Evolutionary conservation across 35 echinoderm and acorn worm species (phyloP).

Genomic region (Lytechinus pictus): DNA sequence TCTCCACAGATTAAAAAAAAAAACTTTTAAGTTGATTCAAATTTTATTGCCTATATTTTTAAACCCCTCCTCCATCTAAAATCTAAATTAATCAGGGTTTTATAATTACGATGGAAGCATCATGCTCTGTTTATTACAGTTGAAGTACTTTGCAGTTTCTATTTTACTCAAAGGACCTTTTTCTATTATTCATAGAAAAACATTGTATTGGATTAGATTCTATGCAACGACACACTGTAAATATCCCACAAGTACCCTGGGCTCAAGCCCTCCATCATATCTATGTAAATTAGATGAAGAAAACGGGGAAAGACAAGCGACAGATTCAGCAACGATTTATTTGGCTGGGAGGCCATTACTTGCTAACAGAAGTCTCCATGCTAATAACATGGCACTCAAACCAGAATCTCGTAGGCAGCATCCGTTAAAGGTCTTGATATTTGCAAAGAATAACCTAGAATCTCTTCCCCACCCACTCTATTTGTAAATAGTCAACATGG

Average conservation of each 20-base stretch:
- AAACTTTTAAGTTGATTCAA: no score
- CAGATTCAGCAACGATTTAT: neutral
- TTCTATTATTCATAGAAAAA: no score
- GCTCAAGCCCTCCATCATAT: neutral
- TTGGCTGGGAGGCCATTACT: neutral
- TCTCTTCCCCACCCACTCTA: neutral
- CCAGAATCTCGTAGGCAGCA: neutral
- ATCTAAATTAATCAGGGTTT: no score
- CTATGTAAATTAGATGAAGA: slow-evolving; percentile 19
- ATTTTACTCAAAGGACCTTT: no score
- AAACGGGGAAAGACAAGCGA: neutral
- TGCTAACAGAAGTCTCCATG: neutral
- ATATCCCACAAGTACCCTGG: neutral
- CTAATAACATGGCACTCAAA: neutral
- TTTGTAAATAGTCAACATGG: no score
- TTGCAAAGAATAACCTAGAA: neutral
- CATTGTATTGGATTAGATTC: no score
- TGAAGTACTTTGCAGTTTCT: no score
- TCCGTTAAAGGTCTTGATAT: neutral
- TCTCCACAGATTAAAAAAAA: no score
- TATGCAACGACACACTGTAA: neutral
- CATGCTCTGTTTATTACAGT: no score
- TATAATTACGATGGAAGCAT: no score
- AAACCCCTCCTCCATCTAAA: no score
- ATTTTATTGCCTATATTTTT: no score